Conservation (phyloP, 35 echinoderm and acorn worm genomes). For the Apostichopus japonicus region DNA sequence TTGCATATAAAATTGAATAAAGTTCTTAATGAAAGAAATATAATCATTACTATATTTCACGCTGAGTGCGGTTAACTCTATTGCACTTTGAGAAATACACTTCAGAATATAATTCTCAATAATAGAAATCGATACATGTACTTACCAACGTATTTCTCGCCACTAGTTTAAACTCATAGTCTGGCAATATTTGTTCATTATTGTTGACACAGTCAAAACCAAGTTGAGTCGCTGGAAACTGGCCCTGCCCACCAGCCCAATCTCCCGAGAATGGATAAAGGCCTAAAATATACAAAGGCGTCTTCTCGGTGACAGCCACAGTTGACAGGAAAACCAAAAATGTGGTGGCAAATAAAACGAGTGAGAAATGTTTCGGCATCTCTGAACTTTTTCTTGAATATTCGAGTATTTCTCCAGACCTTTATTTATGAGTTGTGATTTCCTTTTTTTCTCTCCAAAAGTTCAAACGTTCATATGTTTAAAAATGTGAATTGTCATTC, state of each 20-base stretch:
- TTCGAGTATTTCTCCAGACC: too few species aligned
- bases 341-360: not conserved
- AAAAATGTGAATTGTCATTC: too few species aligned
- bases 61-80: too few species aligned
- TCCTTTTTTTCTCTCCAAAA: too few species aligned
- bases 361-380: too few species aligned
- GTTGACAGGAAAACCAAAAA: not conserved
- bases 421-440: too few species aligned
- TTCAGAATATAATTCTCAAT: not conserved
- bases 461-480: too few species aligned
- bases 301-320: not conserved
- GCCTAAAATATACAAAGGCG: conserved; percentile 73
- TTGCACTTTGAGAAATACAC: not conserved
- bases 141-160: conserved; percentile 80
- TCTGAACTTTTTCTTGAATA: too few species aligned
- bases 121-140: not conserved
- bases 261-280: conserved; percentile 87
- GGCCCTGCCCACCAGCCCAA: conserved; percentile 94
- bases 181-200: conserved; percentile 60
- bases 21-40: too few species aligned
- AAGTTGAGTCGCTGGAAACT: conserved; percentile 78
- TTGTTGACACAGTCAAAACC: conserved; percentile 82
- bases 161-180: conserved; percentile 70
- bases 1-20: too few species aligned
- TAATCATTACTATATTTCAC: too few species aligned